Conservation (phyloP, 2,113 vertebrate genomes). For the Saguinus midas region DNA sequence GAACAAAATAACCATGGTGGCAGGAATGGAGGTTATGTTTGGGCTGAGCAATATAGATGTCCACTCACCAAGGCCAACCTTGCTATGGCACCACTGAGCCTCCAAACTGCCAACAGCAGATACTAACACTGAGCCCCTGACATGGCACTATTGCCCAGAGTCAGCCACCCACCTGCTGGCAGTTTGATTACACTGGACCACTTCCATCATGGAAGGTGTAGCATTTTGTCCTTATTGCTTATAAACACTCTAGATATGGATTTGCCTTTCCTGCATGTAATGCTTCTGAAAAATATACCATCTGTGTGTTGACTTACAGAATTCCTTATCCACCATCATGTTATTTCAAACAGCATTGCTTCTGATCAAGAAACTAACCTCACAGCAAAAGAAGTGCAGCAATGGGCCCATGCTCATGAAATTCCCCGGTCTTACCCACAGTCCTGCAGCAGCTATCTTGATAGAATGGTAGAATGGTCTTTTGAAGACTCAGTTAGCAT, state of each 20-base stretch:
- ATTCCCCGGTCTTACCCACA: not conserved
- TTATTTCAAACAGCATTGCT: not conserved
- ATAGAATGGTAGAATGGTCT: not conserved
- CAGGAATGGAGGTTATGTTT: not conserved
- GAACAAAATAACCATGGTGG: not conserved
- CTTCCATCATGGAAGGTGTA: not conserved
- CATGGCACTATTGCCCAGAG: not conserved
- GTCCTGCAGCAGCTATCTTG: not conserved
- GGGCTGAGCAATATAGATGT: not conserved
- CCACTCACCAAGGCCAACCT: not conserved
- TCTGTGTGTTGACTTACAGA: not conserved
- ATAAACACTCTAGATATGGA: not conserved
- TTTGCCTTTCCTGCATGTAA: not conserved
- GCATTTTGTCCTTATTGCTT: not conserved
- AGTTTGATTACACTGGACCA: not conserved
- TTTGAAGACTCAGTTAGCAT: not conserved
- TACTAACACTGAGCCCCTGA: not conserved
- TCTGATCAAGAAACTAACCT: not conserved
- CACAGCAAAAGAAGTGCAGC: not conserved
- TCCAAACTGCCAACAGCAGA: not conserved
- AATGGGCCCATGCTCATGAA: not conserved
- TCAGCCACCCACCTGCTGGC: not conserved
- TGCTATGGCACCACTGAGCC: not conserved
- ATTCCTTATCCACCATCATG: not conserved
- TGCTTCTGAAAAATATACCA: not conserved